phyloP scores from a whole-genome alignment of 2,888 invertebrate species.

The Amaurobius ferox region DNA sequence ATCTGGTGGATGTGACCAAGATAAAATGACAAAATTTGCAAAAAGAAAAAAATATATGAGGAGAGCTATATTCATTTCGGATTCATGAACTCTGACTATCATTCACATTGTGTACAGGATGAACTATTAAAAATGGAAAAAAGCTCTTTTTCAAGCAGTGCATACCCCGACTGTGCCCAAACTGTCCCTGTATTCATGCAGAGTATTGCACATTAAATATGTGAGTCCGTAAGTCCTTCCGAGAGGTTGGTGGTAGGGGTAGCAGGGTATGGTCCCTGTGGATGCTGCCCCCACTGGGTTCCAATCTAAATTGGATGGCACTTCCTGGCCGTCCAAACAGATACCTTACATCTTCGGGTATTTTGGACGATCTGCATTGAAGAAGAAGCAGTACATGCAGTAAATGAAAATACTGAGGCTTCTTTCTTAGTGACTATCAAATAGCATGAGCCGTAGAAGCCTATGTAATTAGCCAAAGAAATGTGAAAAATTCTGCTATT shows the following conservation, averaged over 20 bases:
- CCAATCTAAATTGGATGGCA: no score
- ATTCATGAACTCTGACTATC: background rate
- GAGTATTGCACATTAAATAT: no score
- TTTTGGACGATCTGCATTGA: no score
- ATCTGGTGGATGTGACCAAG: background rate
- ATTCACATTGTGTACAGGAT: background rate
- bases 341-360: no score
- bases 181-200: no score
- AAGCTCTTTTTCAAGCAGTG: background rate
- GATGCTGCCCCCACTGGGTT: no score
- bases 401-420: background rate
- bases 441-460: background rate
- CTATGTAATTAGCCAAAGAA: background rate
- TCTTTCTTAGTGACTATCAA: background rate
- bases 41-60: slow-evolving; percentile 7
- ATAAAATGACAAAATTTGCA: background rate
- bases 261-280: no score
- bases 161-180: no score
- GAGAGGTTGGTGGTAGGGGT: no score
- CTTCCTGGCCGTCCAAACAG: no score
- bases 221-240: no score
- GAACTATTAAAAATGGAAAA: background rate
- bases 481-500: background rate
- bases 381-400: no score
- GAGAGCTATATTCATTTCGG: background rate